Conservation (phyloP, 2,797 vertebrate species). For the Spheniscus humboldti region DNA sequence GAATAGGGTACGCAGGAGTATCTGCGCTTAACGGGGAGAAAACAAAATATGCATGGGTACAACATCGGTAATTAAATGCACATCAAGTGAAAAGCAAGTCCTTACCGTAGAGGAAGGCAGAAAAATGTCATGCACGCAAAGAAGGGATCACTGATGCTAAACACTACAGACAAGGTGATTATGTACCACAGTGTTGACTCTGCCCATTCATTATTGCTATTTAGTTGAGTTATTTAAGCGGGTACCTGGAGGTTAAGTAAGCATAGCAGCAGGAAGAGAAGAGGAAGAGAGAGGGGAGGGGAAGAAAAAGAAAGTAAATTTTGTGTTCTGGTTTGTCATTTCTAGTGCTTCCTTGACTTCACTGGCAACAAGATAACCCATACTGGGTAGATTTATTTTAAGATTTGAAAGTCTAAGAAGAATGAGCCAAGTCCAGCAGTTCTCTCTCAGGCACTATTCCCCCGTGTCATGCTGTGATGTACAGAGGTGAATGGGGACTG, state of each 20-base stretch:
- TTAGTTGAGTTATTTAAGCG: constrained; percentile 65
- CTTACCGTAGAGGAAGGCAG: neutral
- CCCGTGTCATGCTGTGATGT: neutral
- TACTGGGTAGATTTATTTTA: neutral
- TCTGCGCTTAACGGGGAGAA: neutral
- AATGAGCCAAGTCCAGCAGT: neutral
- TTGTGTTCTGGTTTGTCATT: neutral
- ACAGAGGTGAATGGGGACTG: neutral
- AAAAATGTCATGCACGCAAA: constrained; percentile 31
- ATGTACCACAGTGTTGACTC: constrained; percentile 65
- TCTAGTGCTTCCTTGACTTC: neutral
- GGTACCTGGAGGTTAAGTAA: constrained; percentile 71
- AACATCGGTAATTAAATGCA: neutral
- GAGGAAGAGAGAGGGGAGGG: neutral
- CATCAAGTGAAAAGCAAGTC: constrained; percentile 29
- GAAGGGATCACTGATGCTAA: constrained; percentile 67
- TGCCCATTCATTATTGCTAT: constrained; percentile 68
- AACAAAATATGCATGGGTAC: neutral
- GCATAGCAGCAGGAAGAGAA: constrained; percentile 35
- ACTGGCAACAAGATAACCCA: neutral
- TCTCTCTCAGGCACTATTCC: neutral
- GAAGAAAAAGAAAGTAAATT: constrained; percentile 10
- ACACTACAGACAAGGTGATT: constrained; percentile 70
- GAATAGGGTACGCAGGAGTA: neutral
- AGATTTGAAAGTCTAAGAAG: neutral